These are phyloP conservation scores for Brachystomella parvula DNA, from an alignment of 1,140 invertebrate species.

Conservation along the genomic window DNA sequence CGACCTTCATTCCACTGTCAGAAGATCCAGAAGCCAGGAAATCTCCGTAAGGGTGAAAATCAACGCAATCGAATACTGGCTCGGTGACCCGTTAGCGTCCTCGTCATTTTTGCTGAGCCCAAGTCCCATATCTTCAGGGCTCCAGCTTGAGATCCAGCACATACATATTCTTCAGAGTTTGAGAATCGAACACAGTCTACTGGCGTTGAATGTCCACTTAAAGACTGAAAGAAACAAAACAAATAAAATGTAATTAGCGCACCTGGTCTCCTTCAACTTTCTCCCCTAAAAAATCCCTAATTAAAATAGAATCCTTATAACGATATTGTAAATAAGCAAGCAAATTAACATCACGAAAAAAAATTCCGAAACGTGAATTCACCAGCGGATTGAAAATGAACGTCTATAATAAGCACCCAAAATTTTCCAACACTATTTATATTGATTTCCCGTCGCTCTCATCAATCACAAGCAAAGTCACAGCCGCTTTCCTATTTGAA, in stretches of 20 bases:
- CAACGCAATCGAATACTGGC: constrained; percentile 78
- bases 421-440: too few relatives aligned
- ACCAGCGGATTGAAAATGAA: not conserved
- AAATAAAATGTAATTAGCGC: constrained; percentile 18
- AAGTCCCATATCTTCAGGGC: constrained; percentile 94
- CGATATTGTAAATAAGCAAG: not conserved
- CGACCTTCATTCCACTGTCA: constrained; percentile 76
- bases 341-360: not conserved
- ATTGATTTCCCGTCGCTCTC: too few relatives aligned
- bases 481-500: too few relatives aligned
- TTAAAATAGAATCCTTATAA: not conserved
- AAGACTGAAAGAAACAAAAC: constrained; percentile 55
- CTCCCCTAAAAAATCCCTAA: not conserved
- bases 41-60: constrained; percentile 95
- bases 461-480: too few relatives aligned
- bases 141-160: constrained; percentile 86
- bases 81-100: constrained; percentile 89
- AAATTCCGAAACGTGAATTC: not conserved
- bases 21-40: constrained; percentile 85
- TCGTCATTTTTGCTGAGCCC: constrained; percentile 80
- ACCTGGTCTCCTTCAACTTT: not conserved
- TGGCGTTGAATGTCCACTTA: constrained; percentile 84
- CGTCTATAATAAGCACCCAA: too few relatives aligned
- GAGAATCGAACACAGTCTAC: constrained; percentile 92
- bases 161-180: constrained; percentile 87